A percentile compares a stretch with the other conserved stretches of the same genome.
phyloP scores from a whole-genome alignment of 2,888 invertebrate genomes.

The Helobdella robusta region DNA sequence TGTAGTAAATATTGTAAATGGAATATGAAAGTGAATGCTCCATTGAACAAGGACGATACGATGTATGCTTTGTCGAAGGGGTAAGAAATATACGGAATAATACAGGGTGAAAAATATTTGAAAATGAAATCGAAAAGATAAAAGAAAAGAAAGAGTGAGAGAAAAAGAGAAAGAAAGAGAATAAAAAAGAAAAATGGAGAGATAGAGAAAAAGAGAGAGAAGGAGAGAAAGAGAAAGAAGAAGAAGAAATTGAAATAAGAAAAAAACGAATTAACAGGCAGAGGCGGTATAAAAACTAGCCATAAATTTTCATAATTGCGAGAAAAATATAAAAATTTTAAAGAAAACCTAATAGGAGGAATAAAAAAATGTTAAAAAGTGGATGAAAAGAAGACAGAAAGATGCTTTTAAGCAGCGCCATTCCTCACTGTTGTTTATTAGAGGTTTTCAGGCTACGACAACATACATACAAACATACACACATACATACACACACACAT shows the following conservation, averaged over 20 bases:
- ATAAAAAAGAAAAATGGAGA: not conserved
- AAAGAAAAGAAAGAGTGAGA: not conserved
- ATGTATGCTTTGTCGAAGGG: not conserved
- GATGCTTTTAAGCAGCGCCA: not conserved
- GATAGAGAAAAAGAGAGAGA: slow-evolving; percentile 1
- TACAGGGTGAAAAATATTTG: not conserved
- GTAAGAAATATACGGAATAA: not conserved
- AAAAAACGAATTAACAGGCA: too few species aligned
- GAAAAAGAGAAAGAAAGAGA: not conserved
- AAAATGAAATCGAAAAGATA: not conserved
- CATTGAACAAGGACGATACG: not conserved
- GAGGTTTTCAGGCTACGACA: not conserved
- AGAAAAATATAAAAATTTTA: too few species aligned
- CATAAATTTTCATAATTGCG: too few species aligned
- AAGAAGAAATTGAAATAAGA: not conserved
- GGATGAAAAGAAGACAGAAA: not conserved
- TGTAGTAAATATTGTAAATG: too few species aligned
- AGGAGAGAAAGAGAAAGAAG: slow-evolving; percentile 3
- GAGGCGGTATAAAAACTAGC: too few species aligned
- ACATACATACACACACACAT: too few species aligned
- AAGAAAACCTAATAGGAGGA: too few species aligned
- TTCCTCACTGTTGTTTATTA: not conserved
- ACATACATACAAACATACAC: too few species aligned
- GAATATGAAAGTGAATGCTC: not conserved
- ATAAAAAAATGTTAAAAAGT: not conserved